Evolutionary conservation across 1,140 invertebrate genomes (phyloP).

Genomic region (Stratiolaelaps scimitus): DNA sequence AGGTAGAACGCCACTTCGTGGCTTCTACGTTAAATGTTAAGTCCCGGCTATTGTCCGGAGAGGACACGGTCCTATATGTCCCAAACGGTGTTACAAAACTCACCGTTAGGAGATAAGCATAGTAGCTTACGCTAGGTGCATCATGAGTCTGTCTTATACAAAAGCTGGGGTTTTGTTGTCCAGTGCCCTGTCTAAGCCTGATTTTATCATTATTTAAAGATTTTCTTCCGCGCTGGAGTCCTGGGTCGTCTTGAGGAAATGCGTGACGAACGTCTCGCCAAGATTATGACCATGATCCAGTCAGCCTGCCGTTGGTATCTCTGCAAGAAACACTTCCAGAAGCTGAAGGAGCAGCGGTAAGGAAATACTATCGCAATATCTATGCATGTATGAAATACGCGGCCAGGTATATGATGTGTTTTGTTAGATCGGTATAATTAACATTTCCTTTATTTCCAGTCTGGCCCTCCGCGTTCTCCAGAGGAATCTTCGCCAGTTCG

Average conservation of each 20-base stretch:
- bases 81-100: background rate
- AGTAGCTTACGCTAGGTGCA: too few species aligned
- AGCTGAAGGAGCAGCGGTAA: conserved; percentile 88
- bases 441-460: conserved; percentile 42
- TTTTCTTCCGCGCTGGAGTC: conserved; percentile 99
- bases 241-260: conserved; percentile 99
- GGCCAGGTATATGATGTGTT: too few species aligned
- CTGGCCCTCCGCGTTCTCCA: conserved; percentile 93
- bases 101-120: too few species aligned
- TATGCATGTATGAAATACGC: too few species aligned
- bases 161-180: too few species aligned
- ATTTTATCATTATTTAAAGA: conserved; percentile 49
- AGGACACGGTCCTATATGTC: conserved; percentile 23
- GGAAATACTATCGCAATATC: background rate
- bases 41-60: conserved; percentile 1
- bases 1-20: conserved; percentile 55
- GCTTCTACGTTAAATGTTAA: conserved; percentile 14
- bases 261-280: conserved; percentile 93
- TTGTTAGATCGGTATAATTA: too few species aligned
- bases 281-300: conserved; percentile 98
- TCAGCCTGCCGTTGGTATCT: conserved; percentile 71
- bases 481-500: conserved; percentile 95
- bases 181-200: too few species aligned
- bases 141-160: too few species aligned
- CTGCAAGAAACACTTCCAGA: conserved; percentile 81